Evolutionary conservation across 2,888 invertebrate species (phyloP), one percentile per base, ranked within the genome.

Genomic region (Epinotia demarniana): DNA sequence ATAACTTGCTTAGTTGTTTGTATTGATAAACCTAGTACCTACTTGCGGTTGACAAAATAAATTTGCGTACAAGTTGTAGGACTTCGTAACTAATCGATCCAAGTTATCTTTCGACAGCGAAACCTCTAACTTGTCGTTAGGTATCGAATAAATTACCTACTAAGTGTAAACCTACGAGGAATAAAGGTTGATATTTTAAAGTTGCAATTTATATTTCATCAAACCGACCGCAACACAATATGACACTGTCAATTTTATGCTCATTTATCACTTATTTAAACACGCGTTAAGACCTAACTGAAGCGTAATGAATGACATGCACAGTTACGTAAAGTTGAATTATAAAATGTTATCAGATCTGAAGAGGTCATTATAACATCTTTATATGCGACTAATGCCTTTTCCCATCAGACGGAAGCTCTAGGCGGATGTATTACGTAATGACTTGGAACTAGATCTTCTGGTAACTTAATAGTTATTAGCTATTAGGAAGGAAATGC

Each of bases 371-470:
- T 64, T 67, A 67, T 73, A 39, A 53, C 61, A 39, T 33, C 53
- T 73, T 66, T 66, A 73, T 57, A n/a, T 27, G 62, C 62, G 68
- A 57, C 73, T 60, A 43, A n/a, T 53, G 67, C 43, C 57, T 63
- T 63, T 73, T 73, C 68, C 57, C 73, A 73, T 67, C 23, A 46
- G 27, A 57, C 73, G 68, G 73, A 73, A 73, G 68, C 39, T 57
- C n/a, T 27, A 46, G 18, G 61, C 73, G 68, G 62, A 68, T 73
- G 68, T 68, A 5, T 73, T 62, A 73, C 13, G 62, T 61, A 73
- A 73, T 53, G n/a, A 2, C 4, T 49, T 72, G 43, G 58, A 73
- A 68, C 68, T 62, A 73, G 67, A 73, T 57, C 53, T 58, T 39
- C 27, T 18, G 18, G 53, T 63, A 63, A n/a, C 18, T 43, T 19